Evolutionary conservation across 2,797 vertebrate species (phyloP).

Genomic region (Channa striata): DNA sequence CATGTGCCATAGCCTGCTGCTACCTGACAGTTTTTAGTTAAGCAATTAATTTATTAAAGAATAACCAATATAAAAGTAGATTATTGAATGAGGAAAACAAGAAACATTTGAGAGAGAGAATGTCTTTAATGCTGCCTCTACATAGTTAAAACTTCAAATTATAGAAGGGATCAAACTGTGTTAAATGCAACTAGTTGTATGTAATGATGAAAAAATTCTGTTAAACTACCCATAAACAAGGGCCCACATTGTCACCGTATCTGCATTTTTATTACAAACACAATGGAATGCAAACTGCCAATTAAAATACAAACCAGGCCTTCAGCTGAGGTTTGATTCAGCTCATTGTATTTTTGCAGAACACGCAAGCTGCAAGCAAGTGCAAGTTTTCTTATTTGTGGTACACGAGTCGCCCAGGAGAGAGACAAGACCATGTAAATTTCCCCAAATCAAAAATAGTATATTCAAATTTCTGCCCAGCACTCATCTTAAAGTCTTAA

Average conservation of each 20-base stretch:
- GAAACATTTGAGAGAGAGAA: neutral
- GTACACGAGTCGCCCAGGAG: slow-evolving; percentile 25
- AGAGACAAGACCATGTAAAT: slow-evolving; percentile 36
- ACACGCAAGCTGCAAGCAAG: slow-evolving; percentile 42
- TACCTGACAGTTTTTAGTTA: neutral
- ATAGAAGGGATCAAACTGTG: slow-evolving; percentile 10
- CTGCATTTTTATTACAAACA: slow-evolving; percentile 49
- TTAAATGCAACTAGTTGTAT: neutral
- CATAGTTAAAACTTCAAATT: neutral
- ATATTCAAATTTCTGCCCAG: slow-evolving; percentile 52
- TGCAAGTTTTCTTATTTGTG: slow-evolving; percentile 63
- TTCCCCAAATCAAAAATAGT: slow-evolving; percentile 53
- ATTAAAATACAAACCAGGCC: slow-evolving; percentile 68
- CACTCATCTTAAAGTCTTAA: slow-evolving; percentile 40
- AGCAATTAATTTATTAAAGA: neutral
- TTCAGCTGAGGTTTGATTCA: slow-evolving; percentile 47
- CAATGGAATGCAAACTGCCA: slow-evolving; percentile 62
- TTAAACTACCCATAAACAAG: slow-evolving; percentile 17
- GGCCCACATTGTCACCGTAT: slow-evolving; percentile 30
- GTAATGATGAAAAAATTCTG: slow-evolving; percentile 14
- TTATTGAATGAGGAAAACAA: neutral
- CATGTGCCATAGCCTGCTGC: neutral
- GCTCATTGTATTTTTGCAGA: slow-evolving; percentile 61
- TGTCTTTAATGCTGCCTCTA: neutral
- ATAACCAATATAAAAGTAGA: neutral